Evolutionary conservation across 2,797 vertebrate genomes (phyloP), one percentile per base, ranked within the genome.

Genomic region (Hybognathus amarus): DNA sequence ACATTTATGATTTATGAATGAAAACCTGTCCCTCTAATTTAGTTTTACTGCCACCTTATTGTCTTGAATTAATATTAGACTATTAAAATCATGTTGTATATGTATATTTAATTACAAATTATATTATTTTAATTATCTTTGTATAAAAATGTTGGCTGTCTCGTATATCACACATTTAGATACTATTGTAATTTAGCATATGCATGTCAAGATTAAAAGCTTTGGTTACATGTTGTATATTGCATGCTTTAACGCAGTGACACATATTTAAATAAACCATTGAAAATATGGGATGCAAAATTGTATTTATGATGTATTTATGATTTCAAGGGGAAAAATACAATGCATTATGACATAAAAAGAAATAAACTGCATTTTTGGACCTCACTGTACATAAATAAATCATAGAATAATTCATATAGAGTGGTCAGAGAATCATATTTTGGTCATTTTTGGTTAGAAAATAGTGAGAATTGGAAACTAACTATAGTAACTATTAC

Each of bases 1-100:
- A 77, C 22, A 42, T 27, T 27, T 45, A 63, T 77, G n/a, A 77
- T 61, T 63, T 77, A 45, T 45, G 8, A 42, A 45, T 63, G 9
- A 38, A 42, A 77, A 42, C 5, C 10, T 59, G 18, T 77, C 27
- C n/a, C 15, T 42, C 36, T 30, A 63, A 63, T 77, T 59, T 78
- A 78, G 11, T 66, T 47, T 22, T 47, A 40, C 6, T 13, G 40
- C 10, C 59, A 8, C 61, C 0, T 27, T 30, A 30, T 45, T 9
- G 24, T 4, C 15, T 77, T 50, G 50, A 17, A 76, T 59, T 33
- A 76, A 2, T 40, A 11, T 75, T 75, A 5, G 12, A 56, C 22
- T 59, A 38, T 24, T 59, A 24, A 24, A 75, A 59, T 38, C 13
- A 40, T 17, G 40, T 10, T 45, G 40, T 45, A 42, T 45, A 9